Evolutionary conservation across 2,888 invertebrate species (phyloP).

Genomic region (Phoenoteleia sp.): DNA sequence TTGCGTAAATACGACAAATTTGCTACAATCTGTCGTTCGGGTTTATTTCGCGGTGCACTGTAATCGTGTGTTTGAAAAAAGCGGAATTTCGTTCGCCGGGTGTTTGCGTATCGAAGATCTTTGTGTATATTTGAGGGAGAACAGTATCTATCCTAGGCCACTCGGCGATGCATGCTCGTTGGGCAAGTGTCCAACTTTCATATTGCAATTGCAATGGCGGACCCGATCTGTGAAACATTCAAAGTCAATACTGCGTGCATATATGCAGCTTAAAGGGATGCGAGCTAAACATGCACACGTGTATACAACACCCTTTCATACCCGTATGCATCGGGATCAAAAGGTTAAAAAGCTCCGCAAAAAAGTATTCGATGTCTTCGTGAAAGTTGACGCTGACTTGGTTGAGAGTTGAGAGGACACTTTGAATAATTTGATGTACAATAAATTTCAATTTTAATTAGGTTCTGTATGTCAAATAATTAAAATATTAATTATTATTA

Average conservation of each 20-base stretch:
- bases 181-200: slow-evolving; percentile 72
- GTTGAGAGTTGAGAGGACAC: not conserved
- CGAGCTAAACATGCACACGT: slow-evolving; percentile 1
- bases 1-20: not conserved
- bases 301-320: slow-evolving; percentile 35
- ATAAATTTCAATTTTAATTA: too few relatives aligned
- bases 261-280: slow-evolving; percentile 61
- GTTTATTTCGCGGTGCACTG: slow-evolving; percentile 26
- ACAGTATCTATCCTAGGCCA: slow-evolving; percentile 33
- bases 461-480: too few relatives aligned
- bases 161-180: slow-evolving; percentile 56
- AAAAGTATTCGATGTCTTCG: slow-evolving; percentile 14
- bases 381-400: not conserved
- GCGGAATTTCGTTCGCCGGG: slow-evolving; percentile 36
- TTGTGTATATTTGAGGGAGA: slow-evolving; percentile 47
- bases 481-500: too few relatives aligned
- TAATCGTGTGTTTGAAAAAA: slow-evolving; percentile 23
- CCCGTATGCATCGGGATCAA: slow-evolving; percentile 23
- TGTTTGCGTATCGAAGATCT: slow-evolving; percentile 60
- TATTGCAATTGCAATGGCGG: slow-evolving; percentile 64
- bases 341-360: slow-evolving; percentile 32
- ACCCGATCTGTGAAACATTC: slow-evolving; percentile 66
- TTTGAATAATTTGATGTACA: too few relatives aligned
- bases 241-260: slow-evolving; percentile 69
- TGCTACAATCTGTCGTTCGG: slow-evolving; percentile 16